Base-by-base conservation (phyloP, 2,888 invertebrate genomes). In the Brachylomia viminalis region DNA sequence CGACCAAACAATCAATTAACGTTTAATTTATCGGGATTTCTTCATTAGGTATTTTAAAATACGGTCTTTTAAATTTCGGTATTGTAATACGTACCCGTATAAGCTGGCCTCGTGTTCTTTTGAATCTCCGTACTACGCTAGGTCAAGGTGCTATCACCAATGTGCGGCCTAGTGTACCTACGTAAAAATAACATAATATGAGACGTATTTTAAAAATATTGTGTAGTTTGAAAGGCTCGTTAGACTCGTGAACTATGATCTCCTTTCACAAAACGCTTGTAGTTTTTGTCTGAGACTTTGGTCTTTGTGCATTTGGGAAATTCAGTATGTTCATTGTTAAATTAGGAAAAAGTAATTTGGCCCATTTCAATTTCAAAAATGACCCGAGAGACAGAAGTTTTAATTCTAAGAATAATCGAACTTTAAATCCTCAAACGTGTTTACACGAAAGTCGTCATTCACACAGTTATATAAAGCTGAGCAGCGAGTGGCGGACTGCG, bases 401-500 rank as follows among this genome's bases (percentile, higher is more conserved):
- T n/a, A 4, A 8, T 33, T 47, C 8, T 13, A 15, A 17, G 6
- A 7, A 33, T n/a, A 30, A 23, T 20, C 4, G 45, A 8, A 72
- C 33, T 45, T 17, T 0, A n/a, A 23, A 23, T 47, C 17, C 8
- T 11, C 11, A 4, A 71, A 47, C 11, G 7, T 23, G 47, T 72
- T 73, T 23, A 74, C 33, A 45, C 1, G 1, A 47, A 54, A 47
- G 27, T 62, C 45, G 17, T 75, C 27, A 45, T 15, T 23, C 58
- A 20, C 42, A 52, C 23, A 79, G 42, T 38, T 38, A 78, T 79
- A 61, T 79, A 54, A 69, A 61, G 59, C 45, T n/a, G 27, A 52
- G 45, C 20, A 11, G 27, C 13, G 33, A 30, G 10, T 49, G 58
- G 75, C 17, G 75, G 75, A 20, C 15, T 15, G 54, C n/a, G 42